Evolutionary conservation across 2,113 vertebrate genomes (phyloP).

Genomic region (Cyprinodon tularosa): DNA sequence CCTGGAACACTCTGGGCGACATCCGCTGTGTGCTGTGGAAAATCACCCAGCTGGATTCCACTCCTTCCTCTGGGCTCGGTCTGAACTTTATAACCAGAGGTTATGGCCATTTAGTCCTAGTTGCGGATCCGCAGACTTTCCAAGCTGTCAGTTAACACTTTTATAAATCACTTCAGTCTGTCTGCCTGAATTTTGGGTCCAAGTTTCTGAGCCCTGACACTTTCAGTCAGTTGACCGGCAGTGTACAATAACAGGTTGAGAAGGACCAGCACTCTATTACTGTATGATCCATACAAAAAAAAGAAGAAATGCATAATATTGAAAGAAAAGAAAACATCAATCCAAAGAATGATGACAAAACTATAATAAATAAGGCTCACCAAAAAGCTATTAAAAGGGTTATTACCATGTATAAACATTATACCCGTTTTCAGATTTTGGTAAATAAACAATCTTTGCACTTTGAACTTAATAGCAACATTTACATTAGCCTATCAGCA

Average conservation of each 20-base stretch:
- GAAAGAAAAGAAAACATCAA: neutral
- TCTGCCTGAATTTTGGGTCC: no score
- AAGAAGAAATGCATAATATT: neutral
- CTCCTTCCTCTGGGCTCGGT: no score
- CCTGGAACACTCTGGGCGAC: no score
- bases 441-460: slow-evolving; percentile 21
- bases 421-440: neutral
- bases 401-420: neutral
- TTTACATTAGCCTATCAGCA: slow-evolving; percentile 37
- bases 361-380: neutral
- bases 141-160: no score
- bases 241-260: neutral
- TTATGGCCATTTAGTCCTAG: no score
- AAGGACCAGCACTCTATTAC: neutral
- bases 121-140: no score
- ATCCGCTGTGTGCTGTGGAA: no score
- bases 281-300: neutral
- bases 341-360: neutral
- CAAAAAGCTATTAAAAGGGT: neutral
- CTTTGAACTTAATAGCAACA: slow-evolving; percentile 23
- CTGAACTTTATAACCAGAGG: no score
- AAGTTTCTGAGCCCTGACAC: no score
- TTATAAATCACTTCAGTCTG: no score
- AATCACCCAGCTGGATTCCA: no score
- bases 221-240: neutral